These are phyloP conservation scores for Siniperca obscura DNA, from an alignment of 2,797 vertebrate species.

Conservation along the genomic window DNA sequence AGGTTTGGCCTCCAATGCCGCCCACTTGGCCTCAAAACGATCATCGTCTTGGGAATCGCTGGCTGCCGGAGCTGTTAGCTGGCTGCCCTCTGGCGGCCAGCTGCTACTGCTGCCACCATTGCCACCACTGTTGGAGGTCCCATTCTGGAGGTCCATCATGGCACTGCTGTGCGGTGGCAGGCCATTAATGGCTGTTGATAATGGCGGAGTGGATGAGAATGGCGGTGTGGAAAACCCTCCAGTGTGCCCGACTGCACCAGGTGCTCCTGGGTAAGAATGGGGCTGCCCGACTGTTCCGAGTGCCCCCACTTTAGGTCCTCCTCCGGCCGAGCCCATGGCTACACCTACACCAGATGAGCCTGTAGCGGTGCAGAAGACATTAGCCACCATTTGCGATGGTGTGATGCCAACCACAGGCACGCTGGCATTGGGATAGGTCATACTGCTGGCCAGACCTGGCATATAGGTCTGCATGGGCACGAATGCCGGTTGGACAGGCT, in stretches of 20 bases:
- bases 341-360: constrained; percentile 76
- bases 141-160: constrained; percentile 78
- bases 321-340: constrained; percentile 68
- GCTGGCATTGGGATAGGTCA: constrained; percentile 87
- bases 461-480: constrained; percentile 87
- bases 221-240: constrained; percentile 74
- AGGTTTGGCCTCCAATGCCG: constrained; percentile 90
- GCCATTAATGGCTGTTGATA: constrained; percentile 75
- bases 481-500: constrained; percentile 85
- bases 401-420: constrained; percentile 94
- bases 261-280: constrained; percentile 66
- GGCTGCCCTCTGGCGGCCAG: constrained; percentile 85
- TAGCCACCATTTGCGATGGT: constrained; percentile 95
- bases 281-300: constrained; percentile 66
- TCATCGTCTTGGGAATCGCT: constrained; percentile 85
- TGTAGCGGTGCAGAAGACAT: constrained; percentile 91
- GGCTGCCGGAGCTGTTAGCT: constrained; percentile 68
- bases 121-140: constrained; percentile 69
- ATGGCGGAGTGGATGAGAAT: constrained; percentile 67
- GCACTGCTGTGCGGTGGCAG: constrained; percentile 71
- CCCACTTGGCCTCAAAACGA: constrained; percentile 94
- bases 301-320: constrained; percentile 77
- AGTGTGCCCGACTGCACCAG: constrained; percentile 50
- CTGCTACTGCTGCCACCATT: constrained; percentile 61
- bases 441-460: constrained; percentile 84